These are phyloP conservation scores for Phrynosoma blainvillii DNA, from an alignment of 2,113 vertebrate genomes.

Conservation along the genomic window DNA sequence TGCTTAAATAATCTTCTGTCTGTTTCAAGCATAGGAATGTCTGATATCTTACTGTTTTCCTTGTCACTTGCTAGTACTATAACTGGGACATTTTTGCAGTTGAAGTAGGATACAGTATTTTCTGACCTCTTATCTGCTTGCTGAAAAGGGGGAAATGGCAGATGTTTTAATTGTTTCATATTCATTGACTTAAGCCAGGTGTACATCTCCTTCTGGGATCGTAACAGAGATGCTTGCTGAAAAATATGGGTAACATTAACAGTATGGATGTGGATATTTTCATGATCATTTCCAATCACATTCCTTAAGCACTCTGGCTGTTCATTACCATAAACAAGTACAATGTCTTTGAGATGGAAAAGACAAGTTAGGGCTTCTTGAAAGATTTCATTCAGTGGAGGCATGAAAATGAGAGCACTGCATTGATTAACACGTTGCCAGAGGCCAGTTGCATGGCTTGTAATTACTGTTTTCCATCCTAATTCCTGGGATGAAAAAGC, in stretches of 20 bases:
- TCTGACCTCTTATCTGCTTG: conserved; percentile 7
- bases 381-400: conserved; percentile 68
- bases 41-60: conserved; percentile 50
- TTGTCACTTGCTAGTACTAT: conserved; percentile 64
- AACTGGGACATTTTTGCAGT: conserved; percentile 57
- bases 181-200: conserved; percentile 78
- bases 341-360: conserved; percentile 67
- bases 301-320: conserved; percentile 48
- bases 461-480: conserved; percentile 78
- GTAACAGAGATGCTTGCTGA: conserved; percentile 77
- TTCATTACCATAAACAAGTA: conserved; percentile 74
- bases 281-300: conserved; percentile 54
- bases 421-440: conserved; percentile 55
- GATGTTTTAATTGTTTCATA: conserved; percentile 46
- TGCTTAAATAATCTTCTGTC: conserved; percentile 75
- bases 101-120: conserved; percentile 78
- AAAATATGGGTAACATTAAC: conserved; percentile 74
- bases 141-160: conserved; percentile 55
- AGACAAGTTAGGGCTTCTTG: conserved; percentile 43
- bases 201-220: conserved; percentile 59
- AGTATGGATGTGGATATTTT: conserved; percentile 72
- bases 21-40: conserved; percentile 66
- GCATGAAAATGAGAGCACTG: conserved; percentile 77
- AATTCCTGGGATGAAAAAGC: conserved; percentile 74
- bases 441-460: conserved; percentile 17